These are phyloP conservation scores for Phalacrocorax aristotelis DNA, from an alignment of 2,113 vertebrate species.

Conservation along the genomic window DNA sequence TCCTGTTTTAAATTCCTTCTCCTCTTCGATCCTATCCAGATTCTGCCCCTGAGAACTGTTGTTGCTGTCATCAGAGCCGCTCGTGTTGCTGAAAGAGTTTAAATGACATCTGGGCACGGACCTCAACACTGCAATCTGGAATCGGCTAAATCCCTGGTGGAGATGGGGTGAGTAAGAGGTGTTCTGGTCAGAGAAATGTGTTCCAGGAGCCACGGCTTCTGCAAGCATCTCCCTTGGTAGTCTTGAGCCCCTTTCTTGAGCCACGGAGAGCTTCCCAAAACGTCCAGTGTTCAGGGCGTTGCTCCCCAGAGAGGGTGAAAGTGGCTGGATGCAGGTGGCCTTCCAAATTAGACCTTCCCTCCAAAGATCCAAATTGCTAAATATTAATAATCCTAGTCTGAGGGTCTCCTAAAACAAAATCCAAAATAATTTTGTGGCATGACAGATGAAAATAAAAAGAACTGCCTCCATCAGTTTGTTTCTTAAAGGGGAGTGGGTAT, in stretches of 20 bases:
- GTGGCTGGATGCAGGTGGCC: neutral
- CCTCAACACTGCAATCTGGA: neutral
- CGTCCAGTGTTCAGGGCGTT: neutral
- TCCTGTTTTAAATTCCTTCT: neutral
- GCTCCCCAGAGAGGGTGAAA: neutral
- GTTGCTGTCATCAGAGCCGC: neutral
- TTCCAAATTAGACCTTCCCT: neutral
- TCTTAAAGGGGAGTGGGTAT: neutral
- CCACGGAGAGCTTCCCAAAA: neutral
- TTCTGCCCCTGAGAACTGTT: neutral
- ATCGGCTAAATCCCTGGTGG: neutral
- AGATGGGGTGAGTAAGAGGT: neutral
- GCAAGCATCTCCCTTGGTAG: neutral
- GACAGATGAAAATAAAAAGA: neutral
- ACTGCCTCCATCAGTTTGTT: neutral
- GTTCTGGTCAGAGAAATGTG: neutral
- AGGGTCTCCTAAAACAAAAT: neutral
- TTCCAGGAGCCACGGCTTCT: neutral
- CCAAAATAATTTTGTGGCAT: neutral
- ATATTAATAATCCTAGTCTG: neutral
- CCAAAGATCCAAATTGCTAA: neutral
- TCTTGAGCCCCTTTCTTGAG: neutral
- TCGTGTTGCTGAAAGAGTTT: neutral
- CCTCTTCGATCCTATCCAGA: neutral
- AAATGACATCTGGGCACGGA: rapidly evolving